phyloP scores from a whole-genome alignment of 1,140 invertebrate genomes.

The Cydia amplana region DNA sequence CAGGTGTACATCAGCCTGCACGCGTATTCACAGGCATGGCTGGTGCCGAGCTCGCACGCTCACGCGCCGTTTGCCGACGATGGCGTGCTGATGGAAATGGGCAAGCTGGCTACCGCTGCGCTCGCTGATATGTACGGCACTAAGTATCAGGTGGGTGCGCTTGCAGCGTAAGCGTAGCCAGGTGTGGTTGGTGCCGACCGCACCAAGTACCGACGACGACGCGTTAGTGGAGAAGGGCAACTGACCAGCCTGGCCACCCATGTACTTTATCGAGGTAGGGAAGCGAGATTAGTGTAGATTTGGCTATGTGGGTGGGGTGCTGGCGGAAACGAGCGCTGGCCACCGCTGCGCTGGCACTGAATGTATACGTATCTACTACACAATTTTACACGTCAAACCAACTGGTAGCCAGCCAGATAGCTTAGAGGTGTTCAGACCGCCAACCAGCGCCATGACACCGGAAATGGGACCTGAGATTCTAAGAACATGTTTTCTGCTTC shows the following conservation, averaged over 20 bases:
- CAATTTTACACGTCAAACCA: too few relatives aligned
- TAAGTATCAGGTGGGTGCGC: constrained; percentile 79
- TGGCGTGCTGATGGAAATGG: constrained; percentile 81
- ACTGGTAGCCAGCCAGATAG: too few relatives aligned
- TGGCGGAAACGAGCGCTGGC: too few relatives aligned
- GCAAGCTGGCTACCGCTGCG: constrained; percentile 79
- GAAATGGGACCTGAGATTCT: neutral
- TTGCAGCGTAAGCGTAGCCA: neutral
- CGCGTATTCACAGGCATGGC: constrained; percentile 88
- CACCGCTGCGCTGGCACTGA: neutral
- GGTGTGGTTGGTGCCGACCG: neutral
- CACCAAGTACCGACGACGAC: too few relatives aligned
- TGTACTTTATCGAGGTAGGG: too few relatives aligned
- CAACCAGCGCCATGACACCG: too few relatives aligned
- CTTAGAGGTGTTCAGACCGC: too few relatives aligned
- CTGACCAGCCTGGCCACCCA: too few relatives aligned
- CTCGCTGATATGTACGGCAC: constrained; percentile 83
- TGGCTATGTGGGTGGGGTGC: too few relatives aligned
- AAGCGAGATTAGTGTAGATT: too few relatives aligned
- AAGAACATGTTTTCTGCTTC: constrained; percentile 71
- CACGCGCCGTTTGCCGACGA: constrained; percentile 81
- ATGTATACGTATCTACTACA: neutral
- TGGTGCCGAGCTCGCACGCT: constrained; percentile 85
- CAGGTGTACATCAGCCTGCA: constrained; percentile 87
- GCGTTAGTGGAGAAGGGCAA: too few relatives aligned